Evolutionary conservation across 2,797 vertebrate genomes (phyloP), one percentile per base, ranked within the genome.

Genomic region (Phalloptychus januarius): DNA sequence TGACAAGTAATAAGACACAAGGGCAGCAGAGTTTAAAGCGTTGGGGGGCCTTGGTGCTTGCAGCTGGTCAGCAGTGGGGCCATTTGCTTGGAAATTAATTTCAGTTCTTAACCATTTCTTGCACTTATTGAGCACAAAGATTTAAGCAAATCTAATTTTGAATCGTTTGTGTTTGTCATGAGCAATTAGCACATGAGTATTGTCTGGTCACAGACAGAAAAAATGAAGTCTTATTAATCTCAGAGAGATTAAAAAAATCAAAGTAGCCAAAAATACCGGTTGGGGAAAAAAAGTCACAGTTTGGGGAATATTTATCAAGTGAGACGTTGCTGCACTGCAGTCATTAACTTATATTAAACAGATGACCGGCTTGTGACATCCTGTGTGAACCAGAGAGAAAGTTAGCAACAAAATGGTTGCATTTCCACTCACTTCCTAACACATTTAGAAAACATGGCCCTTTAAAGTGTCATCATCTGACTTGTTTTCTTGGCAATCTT

Each of bases 1-100:
- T 73, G 77, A 80, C 42, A 20, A 74, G 81, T 86, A 86, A 88
- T 86, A 80, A 87, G 83, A 74, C 77, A 8, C 50, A 2, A 74
- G 70, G 75, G 72, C 40, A 78, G 63, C 74, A 72, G 25, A 63
- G 74, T 84, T 77, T 71, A 58, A 70, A 79, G 72, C 65, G 63
- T 50, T 71, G 42, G 56, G 72, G 69, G 42, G 25, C 70, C 0
- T 58, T 50, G 36, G 63, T 74, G 74, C 54, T 77, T 0, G 25
- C 50, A 81, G 74, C 48, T 72, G 70, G 79, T 75, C 3, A 2
- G 36, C 48, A 72, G 50, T 8, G 20, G 42, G 8, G 33, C 78
- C 40, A 33, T 56, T 52, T 76, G 40, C 52, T 28, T 56, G 36
- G n/a, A 56, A 72, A 61, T 70, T 36, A 77, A 78, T 28, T 42